Evolutionary conservation across 2,888 invertebrate genomes (phyloP), one percentile per base, ranked within the genome.

Genomic region (Gymnoscelis rufifasciata): DNA sequence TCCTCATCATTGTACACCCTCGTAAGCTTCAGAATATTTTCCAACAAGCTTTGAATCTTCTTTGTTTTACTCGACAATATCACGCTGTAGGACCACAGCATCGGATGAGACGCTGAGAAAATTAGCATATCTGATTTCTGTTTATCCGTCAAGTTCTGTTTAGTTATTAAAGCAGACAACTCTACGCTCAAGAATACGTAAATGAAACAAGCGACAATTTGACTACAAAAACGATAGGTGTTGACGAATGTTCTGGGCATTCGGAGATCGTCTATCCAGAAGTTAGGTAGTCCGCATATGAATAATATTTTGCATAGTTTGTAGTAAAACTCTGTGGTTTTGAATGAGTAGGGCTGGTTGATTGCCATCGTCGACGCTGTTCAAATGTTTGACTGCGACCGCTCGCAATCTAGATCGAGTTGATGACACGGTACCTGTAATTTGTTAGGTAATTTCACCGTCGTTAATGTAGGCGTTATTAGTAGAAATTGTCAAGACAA

Each of bases 1-100:
- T 57, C 49, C 0, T 43, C 38, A 40, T 81, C 73, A 35, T 74
- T 79, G 47, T 70, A 57, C 0, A 59, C 42, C 2, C 42, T 43
- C 44, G 77, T 79, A 14, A 78, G 44, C 1, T 73, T 50, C 0
- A 59, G 45, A 26, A 78, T 44, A 2, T 54, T 56, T 6, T 58
- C 51, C 1, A 77, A 15, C 5, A 77, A 47, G 19, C 46, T 46
- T 23, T 42, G 62, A 0, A 74, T 51, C 13, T 57, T 56, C 0
- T 57, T 28, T 10, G 51, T 48, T n/a, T 67, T 46, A 11, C 54
- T 57, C 0, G 57, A 36, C 19, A 67, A 46, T 7, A 62, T 63
- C 0, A 62, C 7, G n/a, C 56, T 24, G 36, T 45, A 52, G 7
- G 30, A 35, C 47, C 44, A 55, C 3, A 74, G 24, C 19, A 72